A percentile compares a stretch with the other conserved stretches of the same genome.
These are phyloP conservation scores for Synanthedon myopaeformis DNA, from an alignment of 2,888 invertebrate species.

Conservation along the genomic window DNA sequence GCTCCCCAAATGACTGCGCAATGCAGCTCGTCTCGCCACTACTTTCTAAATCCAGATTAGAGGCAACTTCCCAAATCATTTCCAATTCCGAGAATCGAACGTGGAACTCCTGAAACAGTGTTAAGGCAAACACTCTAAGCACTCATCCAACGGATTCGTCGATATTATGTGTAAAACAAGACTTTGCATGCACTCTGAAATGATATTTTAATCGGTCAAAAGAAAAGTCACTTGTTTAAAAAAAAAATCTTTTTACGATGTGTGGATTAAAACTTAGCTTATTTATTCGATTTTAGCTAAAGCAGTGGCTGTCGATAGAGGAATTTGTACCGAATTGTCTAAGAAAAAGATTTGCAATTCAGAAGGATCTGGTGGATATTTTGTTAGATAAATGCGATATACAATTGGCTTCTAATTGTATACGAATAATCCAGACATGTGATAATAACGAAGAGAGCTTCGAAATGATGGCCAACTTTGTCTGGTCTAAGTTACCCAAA, in stretches of 20 bases:
- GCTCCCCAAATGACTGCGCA: too few relatives aligned
- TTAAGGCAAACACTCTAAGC: too few relatives aligned
- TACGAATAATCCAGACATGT: constrained; percentile 33
- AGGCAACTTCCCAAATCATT: too few relatives aligned
- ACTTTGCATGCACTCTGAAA: too few relatives aligned
- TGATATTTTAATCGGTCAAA: too few relatives aligned
- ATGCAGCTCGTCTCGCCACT: too few relatives aligned
- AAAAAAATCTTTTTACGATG: neutral
- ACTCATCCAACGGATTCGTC: too few relatives aligned
- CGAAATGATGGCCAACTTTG: constrained; percentile 30
- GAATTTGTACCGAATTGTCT: constrained; percentile 43
- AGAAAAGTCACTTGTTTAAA: too few relatives aligned
- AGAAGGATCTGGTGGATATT: constrained; percentile 47
- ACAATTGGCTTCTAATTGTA: constrained; percentile 31
- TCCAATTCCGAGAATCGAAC: too few relatives aligned
- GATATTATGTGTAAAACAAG: too few relatives aligned
- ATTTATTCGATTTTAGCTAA: constrained; percentile 25
- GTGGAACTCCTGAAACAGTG: too few relatives aligned
- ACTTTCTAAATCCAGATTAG: too few relatives aligned
- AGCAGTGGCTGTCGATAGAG: constrained; percentile 51
- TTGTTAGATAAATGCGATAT: constrained; percentile 29
- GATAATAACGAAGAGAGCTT: constrained; percentile 32
- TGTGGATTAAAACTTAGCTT: neutral
- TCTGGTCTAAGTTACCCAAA: constrained; percentile 46
- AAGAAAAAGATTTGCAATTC: constrained; percentile 32